Conservation (phyloP, 1,140 invertebrate genomes). For the Thrips palmi region DNA sequence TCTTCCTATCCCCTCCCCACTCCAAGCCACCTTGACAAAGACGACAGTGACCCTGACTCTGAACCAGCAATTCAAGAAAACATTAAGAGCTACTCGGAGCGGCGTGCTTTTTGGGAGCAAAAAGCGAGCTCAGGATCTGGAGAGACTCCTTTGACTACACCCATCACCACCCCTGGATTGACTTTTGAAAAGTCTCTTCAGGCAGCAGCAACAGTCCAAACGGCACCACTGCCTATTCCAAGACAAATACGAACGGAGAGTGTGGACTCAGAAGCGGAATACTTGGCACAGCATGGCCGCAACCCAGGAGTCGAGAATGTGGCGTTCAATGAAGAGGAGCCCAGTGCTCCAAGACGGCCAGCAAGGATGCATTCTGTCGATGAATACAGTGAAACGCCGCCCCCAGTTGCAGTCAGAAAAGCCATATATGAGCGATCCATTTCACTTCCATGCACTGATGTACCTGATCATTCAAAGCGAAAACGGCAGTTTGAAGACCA, state of each 20-base stretch:
- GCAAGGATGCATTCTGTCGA: not conserved
- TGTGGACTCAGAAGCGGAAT: conserved; percentile 21
- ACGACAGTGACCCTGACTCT: too few species aligned
- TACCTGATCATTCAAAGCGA: conserved; percentile 21
- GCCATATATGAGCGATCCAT: conserved; percentile 26
- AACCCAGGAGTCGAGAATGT: conserved; percentile 3
- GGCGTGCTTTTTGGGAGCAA: too few species aligned
- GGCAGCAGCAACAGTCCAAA: too few species aligned
- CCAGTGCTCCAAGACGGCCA: not conserved
- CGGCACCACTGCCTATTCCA: conserved; percentile 3
- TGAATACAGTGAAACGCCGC: conserved; percentile 12
- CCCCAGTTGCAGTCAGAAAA: conserved; percentile 19
- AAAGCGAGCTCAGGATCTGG: too few species aligned
- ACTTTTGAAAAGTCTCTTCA: too few species aligned
- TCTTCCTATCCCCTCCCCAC: too few species aligned
- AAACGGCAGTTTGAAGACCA: conserved; percentile 29
- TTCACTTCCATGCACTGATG: conserved; percentile 26
- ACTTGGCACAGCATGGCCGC: conserved; percentile 16
- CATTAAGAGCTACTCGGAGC: too few species aligned
- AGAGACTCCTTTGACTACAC: too few species aligned
- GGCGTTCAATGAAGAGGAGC: conserved; percentile 8
- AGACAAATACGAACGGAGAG: conserved; percentile 12
- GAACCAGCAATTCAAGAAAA: too few species aligned
- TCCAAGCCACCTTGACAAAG: too few species aligned
- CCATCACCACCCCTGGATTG: too few species aligned